These are phyloP conservation scores for Sitophilus oryzae DNA, from an alignment of 1,140 invertebrate genomes.

Conservation along the genomic window DNA sequence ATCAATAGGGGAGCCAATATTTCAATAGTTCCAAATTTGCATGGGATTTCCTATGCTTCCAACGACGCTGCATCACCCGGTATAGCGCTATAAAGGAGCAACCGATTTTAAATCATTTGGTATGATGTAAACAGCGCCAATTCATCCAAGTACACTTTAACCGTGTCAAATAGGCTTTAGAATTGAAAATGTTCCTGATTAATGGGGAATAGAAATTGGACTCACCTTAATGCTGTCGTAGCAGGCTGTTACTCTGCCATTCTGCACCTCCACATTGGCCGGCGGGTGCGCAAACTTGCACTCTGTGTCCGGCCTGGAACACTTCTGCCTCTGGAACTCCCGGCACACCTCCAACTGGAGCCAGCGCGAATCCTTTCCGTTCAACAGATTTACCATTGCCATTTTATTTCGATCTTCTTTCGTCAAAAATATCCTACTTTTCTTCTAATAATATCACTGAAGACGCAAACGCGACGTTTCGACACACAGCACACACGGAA, in stretches of 20 bases:
- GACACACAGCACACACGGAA: slow-evolving; percentile 12
- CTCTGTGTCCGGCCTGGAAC: slow-evolving; percentile 95
- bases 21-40: too few species aligned
- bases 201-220: slow-evolving; percentile 24
- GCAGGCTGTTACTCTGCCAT: slow-evolving; percentile 98
- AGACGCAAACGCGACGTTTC: slow-evolving; percentile 25
- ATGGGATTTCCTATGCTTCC: too few species aligned
- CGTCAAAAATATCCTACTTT: too few species aligned
- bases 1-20: too few species aligned
- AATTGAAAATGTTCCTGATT: not conserved
- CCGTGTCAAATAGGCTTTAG: too few species aligned
- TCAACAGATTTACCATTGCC: slow-evolving; percentile 93
- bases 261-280: slow-evolving; percentile 98
- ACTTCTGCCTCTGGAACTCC: slow-evolving; percentile 99
- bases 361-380: slow-evolving; percentile 99
- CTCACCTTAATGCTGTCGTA: slow-evolving; percentile 99
- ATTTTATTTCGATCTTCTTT: too few species aligned
- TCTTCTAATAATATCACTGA: too few species aligned
- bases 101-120: too few species aligned
- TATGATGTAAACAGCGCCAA: too few species aligned
- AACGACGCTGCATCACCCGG: too few species aligned
- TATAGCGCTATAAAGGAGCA: too few species aligned
- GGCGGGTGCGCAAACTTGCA: slow-evolving; percentile 99
- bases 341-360: slow-evolving; percentile 99
- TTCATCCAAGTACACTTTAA: too few species aligned